A percentile compares a stretch with the other conserved stretches of the same genome.
These are phyloP conservation scores for Eclectus roratus DNA, from an alignment of 2,113 vertebrate species.

Conservation along the genomic window DNA sequence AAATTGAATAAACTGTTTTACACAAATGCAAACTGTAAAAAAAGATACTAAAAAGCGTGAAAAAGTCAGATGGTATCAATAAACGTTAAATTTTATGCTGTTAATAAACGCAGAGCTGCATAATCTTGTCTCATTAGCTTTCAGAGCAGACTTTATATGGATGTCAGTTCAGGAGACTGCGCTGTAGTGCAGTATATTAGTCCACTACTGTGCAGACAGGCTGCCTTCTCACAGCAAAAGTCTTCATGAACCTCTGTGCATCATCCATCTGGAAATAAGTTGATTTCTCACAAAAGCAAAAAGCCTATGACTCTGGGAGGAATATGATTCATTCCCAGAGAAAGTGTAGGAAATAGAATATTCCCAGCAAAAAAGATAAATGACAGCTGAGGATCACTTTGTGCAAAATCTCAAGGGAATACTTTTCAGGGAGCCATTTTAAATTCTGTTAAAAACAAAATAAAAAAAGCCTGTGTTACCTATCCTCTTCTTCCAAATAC, in stretches of 20 bases:
- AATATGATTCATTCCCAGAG: not conserved
- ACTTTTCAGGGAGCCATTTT: not conserved
- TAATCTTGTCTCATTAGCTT: not conserved
- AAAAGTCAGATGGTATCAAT: not conserved
- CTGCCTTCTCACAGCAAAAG: not conserved
- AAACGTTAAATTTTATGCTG: not conserved
- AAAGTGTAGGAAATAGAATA: not conserved
- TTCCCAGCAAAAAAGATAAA: not conserved
- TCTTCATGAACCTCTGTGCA: not conserved
- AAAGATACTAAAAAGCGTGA: not conserved
- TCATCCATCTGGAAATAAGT: not conserved
- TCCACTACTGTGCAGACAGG: not conserved
- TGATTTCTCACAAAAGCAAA: not conserved
- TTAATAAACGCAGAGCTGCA: not conserved
- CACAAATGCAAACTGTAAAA: not conserved
- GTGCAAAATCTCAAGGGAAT: not conserved
- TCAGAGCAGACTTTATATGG: not conserved
- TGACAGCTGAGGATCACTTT: not conserved
- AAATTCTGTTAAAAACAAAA: not conserved
- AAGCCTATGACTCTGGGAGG: not conserved
- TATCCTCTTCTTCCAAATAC: not conserved
- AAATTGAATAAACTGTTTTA: not conserved
- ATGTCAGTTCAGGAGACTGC: not conserved
- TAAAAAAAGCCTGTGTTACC: rapidly evolving
- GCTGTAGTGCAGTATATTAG: not conserved